Percentiles rank a stretch among this genome's conserved stretches.
These are phyloP conservation scores for Alouatta caraya DNA, from an alignment of 2,797 vertebrate species.

Conservation along the genomic window DNA sequence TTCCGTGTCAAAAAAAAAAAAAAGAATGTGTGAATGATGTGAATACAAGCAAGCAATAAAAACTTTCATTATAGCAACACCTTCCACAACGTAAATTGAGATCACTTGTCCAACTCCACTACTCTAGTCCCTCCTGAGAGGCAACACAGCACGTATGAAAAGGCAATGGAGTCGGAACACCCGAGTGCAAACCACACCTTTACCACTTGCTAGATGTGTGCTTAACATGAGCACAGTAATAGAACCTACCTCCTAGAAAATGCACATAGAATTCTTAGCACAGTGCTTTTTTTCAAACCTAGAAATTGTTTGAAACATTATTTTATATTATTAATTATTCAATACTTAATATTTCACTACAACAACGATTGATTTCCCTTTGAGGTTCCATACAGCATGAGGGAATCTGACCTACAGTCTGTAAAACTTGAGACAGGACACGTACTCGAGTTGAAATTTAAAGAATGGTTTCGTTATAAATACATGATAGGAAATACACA, in stretches of 20 bases:
- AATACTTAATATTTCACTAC: neutral
- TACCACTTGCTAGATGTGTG: neutral
- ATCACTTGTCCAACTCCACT: neutral
- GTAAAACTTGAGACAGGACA: neutral
- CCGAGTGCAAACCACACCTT: neutral
- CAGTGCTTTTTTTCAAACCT: neutral
- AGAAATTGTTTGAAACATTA: neutral
- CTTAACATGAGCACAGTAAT: neutral
- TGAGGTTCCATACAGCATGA: neutral
- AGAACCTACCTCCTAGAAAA: neutral
- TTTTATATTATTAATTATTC: neutral
- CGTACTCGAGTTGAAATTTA: neutral
- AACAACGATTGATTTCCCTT: neutral
- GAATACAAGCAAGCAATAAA: neutral
- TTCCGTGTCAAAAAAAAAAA: too few species aligned
- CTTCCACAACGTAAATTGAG: neutral
- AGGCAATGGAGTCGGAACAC: fast-evolving
- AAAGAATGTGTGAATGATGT: neutral
- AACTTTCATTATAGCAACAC: neutral
- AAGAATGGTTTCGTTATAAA: neutral
- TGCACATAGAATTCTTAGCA: neutral
- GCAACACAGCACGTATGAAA: neutral
- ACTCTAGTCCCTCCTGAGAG: neutral
- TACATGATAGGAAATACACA: neutral
- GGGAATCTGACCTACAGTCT: neutral